Evolutionary conservation across 1,140 invertebrate species (phyloP).

Genomic region (Drosophila melanica): DNA sequence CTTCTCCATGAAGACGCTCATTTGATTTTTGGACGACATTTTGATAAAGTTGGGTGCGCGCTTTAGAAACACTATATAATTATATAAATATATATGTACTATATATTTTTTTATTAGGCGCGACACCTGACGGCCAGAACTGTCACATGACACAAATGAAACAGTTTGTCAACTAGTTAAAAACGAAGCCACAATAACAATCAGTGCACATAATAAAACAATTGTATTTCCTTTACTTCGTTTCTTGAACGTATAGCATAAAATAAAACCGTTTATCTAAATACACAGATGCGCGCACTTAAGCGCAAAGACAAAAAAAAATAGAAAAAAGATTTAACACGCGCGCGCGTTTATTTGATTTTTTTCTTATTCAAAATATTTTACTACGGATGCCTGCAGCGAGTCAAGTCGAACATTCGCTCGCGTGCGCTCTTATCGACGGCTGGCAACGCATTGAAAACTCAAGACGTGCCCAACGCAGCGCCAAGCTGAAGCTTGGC

Average conservation of each 20-base stretch:
- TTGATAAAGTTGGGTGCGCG: constrained; percentile 3
- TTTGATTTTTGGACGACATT: constrained; percentile 83
- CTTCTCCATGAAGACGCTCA: constrained; percentile 83
- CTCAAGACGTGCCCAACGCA: constrained; percentile 63
- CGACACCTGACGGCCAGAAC: constrained; percentile 32
- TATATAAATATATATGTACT: constrained; percentile 1
- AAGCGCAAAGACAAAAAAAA: constrained; percentile 1
- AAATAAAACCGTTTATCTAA: background rate
- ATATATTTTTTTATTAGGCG: constrained; percentile 10
- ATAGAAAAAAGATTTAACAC: constrained; percentile 2
- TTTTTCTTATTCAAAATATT: constrained; percentile 10
- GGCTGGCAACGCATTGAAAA: constrained; percentile 74
- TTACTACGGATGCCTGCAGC: background rate
- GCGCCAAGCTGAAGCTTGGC: constrained; percentile 32
- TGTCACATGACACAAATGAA: constrained; percentile 37
- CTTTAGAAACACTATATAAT: constrained; percentile 12
- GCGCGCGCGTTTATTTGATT: constrained; percentile 19
- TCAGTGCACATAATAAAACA: background rate
- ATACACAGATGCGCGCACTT: background rate
- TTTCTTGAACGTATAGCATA: background rate
- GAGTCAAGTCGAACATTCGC: background rate
- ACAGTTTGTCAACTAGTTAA: background rate
- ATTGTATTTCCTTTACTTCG: background rate
- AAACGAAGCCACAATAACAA: constrained; percentile 1
- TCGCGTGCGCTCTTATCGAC: constrained; percentile 78